Percentiles rank a stretch among this genome's conserved stretches.
Conservation (phyloP, 2,797 vertebrate genomes). For the Cuculus canorus region DNA sequence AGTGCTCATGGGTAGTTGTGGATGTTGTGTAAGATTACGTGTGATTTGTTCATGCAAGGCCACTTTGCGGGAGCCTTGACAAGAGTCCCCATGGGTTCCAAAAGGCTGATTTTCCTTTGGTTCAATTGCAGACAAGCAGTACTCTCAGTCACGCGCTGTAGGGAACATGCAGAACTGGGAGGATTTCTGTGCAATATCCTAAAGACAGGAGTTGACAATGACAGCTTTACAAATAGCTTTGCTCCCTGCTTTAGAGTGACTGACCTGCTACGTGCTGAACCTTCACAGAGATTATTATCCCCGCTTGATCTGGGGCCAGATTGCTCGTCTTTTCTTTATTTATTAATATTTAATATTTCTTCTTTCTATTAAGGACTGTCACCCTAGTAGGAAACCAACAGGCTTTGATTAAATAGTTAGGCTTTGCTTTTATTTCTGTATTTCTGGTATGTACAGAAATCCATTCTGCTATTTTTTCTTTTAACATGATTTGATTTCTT, state of each 20-base stretch:
- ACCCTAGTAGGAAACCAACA: background rate
- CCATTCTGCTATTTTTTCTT: background rate
- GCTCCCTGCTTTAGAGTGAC: background rate
- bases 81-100: background rate
- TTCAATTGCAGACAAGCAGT: background rate
- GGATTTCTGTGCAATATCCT: background rate
- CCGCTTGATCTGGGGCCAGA: background rate
- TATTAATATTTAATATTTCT: background rate
- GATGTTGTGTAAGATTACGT: background rate
- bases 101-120: background rate
- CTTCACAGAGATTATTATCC: background rate
- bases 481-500: background rate
- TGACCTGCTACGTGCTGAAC: background rate
- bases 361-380: background rate
- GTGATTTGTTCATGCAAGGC: background rate
- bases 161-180: background rate
- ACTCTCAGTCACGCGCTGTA: background rate
- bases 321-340: background rate
- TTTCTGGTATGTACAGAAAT: background rate
- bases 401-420: background rate
- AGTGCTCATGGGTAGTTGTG: background rate
- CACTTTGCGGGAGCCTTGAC: background rate
- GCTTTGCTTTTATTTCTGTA: background rate
- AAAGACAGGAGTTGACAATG: background rate
- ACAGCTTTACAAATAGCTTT: background rate